Conservation (phyloP, 2,888 invertebrate species). For the Colletes collaris region DNA sequence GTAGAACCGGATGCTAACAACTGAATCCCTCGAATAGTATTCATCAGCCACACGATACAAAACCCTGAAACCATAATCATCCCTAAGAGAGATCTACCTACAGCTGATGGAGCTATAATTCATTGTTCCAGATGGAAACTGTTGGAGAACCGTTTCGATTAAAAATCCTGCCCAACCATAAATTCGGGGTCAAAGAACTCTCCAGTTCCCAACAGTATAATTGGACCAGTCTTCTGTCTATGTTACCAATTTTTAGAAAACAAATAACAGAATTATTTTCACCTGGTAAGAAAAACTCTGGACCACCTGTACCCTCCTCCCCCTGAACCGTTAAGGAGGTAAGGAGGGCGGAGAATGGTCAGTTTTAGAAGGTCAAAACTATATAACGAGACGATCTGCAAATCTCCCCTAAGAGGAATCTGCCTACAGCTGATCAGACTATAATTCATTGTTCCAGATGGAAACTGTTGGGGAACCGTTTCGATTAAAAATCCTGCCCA, state of each 20-base stretch:
- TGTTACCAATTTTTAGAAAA: too few species aligned
- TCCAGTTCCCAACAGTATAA: too few species aligned
- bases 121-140: slow-evolving; percentile 19
- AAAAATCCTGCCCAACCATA: slow-evolving; percentile 16
- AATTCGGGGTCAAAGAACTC: slow-evolving; percentile 20
- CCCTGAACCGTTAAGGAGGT: too few species aligned
- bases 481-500: slow-evolving; percentile 28
- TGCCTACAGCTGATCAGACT: slow-evolving; percentile 17
- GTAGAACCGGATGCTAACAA: slow-evolving; percentile 17
- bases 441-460: slow-evolving; percentile 40
- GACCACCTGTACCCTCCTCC: too few species aligned
- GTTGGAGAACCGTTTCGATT: slow-evolving; percentile 28
- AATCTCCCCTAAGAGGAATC: slow-evolving; percentile 18
- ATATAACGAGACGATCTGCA: slow-evolving; percentile 48
- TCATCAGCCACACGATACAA: background rate
- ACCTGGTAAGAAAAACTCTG: background rate
- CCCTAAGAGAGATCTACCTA: background rate
- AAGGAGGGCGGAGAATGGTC: too few species aligned
- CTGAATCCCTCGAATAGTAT: slow-evolving; percentile 7
- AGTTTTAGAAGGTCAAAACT: background rate
- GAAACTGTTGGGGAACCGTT: slow-evolving; percentile 10
- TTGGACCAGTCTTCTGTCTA: too few species aligned
- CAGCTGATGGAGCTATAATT: slow-evolving; percentile 41
- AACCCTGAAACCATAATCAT: slow-evolving; percentile 39
- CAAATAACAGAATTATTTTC: too few species aligned